Conservation (phyloP, 2,113 vertebrate species). For the Plotosus lineatus region DNA sequence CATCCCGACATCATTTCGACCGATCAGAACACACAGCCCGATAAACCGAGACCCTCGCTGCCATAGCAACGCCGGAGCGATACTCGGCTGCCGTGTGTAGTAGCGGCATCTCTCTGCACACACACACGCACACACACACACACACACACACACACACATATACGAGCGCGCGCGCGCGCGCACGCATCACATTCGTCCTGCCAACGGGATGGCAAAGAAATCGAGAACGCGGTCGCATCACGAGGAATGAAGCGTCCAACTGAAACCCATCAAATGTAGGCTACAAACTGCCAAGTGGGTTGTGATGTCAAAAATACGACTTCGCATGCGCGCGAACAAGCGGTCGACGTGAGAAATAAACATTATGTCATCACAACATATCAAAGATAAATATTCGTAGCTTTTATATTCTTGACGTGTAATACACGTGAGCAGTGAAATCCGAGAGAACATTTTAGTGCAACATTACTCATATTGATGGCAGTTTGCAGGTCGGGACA, state of each 20-base stretch:
- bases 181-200: slow-evolving; percentile 61
- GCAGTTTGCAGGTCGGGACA: slow-evolving; percentile 31
- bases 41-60: slow-evolving; percentile 59
- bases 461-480: background rate
- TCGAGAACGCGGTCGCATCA: slow-evolving; percentile 8
- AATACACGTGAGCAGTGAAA: background rate
- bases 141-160: background rate
- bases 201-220: slow-evolving; percentile 50
- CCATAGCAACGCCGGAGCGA: slow-evolving; percentile 77
- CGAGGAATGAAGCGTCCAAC: background rate
- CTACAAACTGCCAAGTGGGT: background rate
- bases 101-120: slow-evolving; percentile 60
- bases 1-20: slow-evolving; percentile 62
- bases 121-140: background rate
- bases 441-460: background rate
- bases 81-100: slow-evolving; percentile 57
- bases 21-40: slow-evolving; percentile 63
- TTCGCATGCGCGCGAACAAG: slow-evolving; percentile 36
- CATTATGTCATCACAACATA: background rate
- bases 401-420: background rate
- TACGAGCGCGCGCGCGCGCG: background rate
- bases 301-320: slow-evolving; percentile 33
- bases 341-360: background rate
- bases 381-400: background rate
- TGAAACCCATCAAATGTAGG: background rate